phyloP scores from a whole-genome alignment of 2,797 vertebrate genomes.

The Dendrocincla fuliginosa region DNA sequence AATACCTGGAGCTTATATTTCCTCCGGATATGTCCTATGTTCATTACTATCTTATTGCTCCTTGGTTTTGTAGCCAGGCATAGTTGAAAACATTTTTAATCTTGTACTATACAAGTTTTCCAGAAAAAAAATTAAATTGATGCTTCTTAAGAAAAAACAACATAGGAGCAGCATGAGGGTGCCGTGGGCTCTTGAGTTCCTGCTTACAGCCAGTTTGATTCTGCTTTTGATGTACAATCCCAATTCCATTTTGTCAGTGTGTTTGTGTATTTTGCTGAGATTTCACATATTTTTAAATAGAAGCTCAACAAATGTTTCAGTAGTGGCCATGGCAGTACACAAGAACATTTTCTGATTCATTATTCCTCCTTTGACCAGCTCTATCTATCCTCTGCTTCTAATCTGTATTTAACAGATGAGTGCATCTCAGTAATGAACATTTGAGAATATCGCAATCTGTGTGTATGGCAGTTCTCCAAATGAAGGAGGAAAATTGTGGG shows the following conservation, averaged over 20 bases:
- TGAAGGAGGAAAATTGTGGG: not conserved
- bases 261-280: slow-evolving; percentile 22
- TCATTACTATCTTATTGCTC: not conserved
- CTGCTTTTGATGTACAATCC: not conserved
- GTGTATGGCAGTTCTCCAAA: slow-evolving; percentile 25
- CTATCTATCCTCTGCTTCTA: not conserved
- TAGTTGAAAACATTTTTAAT: not conserved
- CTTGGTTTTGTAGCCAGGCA: not conserved
- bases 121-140: not conserved
- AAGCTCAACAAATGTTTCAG: not conserved
- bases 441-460: slow-evolving; percentile 10
- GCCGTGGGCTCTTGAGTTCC: not conserved
- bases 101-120: not conserved
- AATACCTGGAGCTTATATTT: not conserved
- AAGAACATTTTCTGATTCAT: not conserved
- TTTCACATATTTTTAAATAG: not conserved
- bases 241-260: not conserved
- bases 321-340: not conserved
- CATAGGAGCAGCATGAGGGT: not conserved
- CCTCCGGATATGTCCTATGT: not conserved
- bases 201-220: not conserved
- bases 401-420: slow-evolving; percentile 38
- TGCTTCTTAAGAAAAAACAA: not conserved
- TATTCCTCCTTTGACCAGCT: slow-evolving; percentile 8
- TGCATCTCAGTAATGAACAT: slow-evolving; percentile 8